Percentiles rank a stretch among this genome's conserved stretches.
These are phyloP conservation scores for Trypoxylon attenuatum DNA, from an alignment of 2,888 invertebrate genomes.

Conservation along the genomic window DNA sequence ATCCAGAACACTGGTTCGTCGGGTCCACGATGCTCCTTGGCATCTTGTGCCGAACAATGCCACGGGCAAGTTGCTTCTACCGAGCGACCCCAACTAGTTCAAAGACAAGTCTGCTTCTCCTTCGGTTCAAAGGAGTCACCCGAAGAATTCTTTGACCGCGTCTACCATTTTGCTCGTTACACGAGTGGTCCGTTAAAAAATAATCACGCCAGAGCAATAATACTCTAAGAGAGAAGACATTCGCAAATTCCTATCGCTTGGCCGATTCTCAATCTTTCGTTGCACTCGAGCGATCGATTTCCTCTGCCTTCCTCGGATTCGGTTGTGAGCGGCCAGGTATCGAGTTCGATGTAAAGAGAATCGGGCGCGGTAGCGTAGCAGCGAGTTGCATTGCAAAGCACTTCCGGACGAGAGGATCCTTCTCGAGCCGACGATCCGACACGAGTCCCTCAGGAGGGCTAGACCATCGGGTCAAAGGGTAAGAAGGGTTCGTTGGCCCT, in stretches of 20 bases:
- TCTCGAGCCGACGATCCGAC: slow-evolving; percentile 35
- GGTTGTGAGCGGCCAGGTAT: slow-evolving; percentile 34
- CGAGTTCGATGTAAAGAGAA: slow-evolving; percentile 47
- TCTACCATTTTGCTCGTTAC: too few relatives aligned
- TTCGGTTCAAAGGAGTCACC: too few relatives aligned
- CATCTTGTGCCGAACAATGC: too few relatives aligned
- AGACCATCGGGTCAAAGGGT: slow-evolving; percentile 59
- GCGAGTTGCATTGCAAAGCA: slow-evolving; percentile 59
- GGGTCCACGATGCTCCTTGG: slow-evolving; percentile 3
- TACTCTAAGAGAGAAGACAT: too few relatives aligned
- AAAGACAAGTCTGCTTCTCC: too few relatives aligned
- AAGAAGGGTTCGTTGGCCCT: slow-evolving; percentile 66
- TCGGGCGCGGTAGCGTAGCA: slow-evolving; percentile 41
- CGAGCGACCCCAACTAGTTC: too few relatives aligned
- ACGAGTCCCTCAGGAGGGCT: slow-evolving; percentile 3
- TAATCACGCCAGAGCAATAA: too few relatives aligned
- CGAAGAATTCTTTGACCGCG: too few relatives aligned
- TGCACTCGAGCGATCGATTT: slow-evolving; percentile 40
- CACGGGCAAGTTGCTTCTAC: too few relatives aligned
- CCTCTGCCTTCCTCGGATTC: slow-evolving; percentile 40
- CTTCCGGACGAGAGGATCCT: slow-evolving; percentile 58
- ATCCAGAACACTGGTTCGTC: slow-evolving; percentile 15
- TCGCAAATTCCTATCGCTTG: slow-evolving; percentile 7
- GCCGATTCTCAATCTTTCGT: slow-evolving; percentile 22
- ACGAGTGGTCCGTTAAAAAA: too few relatives aligned